phyloP scores from a whole-genome alignment of 2,888 invertebrate genomes.

The Linnaemya vulpina region DNA sequence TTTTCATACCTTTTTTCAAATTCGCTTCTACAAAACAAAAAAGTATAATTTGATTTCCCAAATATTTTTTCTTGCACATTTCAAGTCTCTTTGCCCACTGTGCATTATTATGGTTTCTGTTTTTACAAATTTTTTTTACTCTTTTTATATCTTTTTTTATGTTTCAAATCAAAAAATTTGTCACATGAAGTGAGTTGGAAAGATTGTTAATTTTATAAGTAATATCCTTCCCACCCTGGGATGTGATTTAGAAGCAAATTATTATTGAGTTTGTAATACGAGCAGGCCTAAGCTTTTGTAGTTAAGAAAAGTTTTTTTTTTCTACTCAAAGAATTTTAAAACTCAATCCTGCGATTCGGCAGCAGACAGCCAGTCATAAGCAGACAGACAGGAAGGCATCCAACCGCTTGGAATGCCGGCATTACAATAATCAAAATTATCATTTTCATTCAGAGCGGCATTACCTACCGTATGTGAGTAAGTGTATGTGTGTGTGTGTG shows the following conservation, averaged over 20 bases:
- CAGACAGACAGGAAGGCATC: not conserved
- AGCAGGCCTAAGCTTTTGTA: conserved; percentile 4
- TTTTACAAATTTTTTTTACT: conserved; percentile 3
- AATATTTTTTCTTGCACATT: no score
- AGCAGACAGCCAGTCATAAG: not conserved
- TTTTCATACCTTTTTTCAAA: no score
- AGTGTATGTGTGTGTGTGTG: not conserved
- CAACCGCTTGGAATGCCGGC: conserved; percentile 11
- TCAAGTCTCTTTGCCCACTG: no score
- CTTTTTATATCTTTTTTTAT: conserved; percentile 20
- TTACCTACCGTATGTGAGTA: not conserved
- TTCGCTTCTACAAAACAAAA: no score
- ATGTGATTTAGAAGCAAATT: conserved; percentile 47
- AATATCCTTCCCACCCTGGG: not conserved
- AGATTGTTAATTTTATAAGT: not conserved
- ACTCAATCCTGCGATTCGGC: not conserved
- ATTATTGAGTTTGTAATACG: conserved; percentile 43
- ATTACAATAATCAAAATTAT: conserved; percentile 61
- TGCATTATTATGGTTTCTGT: conserved; percentile 19
- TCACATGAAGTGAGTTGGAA: not conserved
- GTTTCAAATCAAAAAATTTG: not conserved
- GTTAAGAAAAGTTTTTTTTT: not conserved
- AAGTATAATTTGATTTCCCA: no score
- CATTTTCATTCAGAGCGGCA: conserved; percentile 30
- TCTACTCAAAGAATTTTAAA: conserved; percentile 38